Evolutionary conservation across 2,113 vertebrate genomes (phyloP), one percentile per base, ranked within the genome.

Genomic region (Eulemur rufifrons): DNA sequence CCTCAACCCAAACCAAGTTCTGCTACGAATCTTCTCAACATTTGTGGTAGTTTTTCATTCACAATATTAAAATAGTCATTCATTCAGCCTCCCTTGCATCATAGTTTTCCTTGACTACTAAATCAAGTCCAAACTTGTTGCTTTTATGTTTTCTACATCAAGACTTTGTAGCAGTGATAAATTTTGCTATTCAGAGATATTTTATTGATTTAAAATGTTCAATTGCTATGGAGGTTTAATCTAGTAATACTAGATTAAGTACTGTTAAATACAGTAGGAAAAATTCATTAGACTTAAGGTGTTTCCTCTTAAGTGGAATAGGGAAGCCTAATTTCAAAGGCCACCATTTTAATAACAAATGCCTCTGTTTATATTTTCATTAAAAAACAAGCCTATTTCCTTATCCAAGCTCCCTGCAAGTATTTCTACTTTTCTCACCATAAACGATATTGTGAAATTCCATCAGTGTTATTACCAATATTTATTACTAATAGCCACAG

Each of bases 401-500:
- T 96, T 87, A 97, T 95, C 56, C 96, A 95, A 93, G 45, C 93
- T 96, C 66, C 93, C 23, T 76, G 45, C 3, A 80, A 95, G 45
- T 66, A n/a, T 84, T 93, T 81, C 54, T 95, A 56, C 42, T 74
- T 97, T 96, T 89, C 84, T 94, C 94, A 96, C 61, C 91, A 93
- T 69, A 89, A 97, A 93, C 45, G 91, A 66, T 76, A 86, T 89
- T 94, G 71, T 96, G 93, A 89, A 97, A 94, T 95, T 50, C 34
- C 63, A 95, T 95, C n/a, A 92, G 64, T 84, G 76, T 92, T 95
- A 96, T 91, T 96, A 96, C 50, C 77, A 97, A 89, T 97, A 96
- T 97, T 97, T 97, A 97, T 82, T 84, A 56, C 78, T 95, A 74
- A 96, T 71, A 78, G 84, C 86, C 91, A 92, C 81, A 97, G 95